phyloP scores from a whole-genome alignment of 2,113 vertebrate species.

The Chaetodon trifascialis region DNA sequence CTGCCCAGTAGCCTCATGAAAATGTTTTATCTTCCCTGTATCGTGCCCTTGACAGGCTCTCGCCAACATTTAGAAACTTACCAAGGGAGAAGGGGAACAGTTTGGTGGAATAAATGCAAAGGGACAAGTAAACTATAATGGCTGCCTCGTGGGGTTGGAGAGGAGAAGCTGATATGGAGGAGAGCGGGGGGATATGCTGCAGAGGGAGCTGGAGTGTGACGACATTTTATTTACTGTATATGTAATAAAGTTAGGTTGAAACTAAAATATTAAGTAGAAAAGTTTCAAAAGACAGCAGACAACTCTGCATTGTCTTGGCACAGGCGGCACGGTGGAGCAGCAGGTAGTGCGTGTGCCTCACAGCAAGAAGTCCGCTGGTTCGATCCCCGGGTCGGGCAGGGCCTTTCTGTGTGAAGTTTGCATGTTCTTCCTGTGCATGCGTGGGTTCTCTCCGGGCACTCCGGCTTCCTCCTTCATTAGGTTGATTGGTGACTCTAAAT shows the following conservation, averaged over 20 bases:
- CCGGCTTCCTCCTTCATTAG: too few species aligned
- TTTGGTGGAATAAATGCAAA: constrained; percentile 20
- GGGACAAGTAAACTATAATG: constrained; percentile 28
- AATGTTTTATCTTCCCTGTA: constrained; percentile 50
- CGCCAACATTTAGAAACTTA: constrained; percentile 25
- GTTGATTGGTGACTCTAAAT: too few species aligned
- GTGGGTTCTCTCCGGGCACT: too few species aligned
- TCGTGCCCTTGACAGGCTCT: constrained; percentile 44
- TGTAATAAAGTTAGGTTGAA: neutral
- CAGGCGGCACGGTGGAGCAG: too few species aligned
- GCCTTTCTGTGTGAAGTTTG: too few species aligned
- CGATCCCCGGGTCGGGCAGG: too few species aligned
- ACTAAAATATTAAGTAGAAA: neutral
- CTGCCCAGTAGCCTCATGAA: constrained; percentile 41
- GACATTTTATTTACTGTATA: constrained; percentile 29
- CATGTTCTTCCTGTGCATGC: too few species aligned
- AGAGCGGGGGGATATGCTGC: neutral
- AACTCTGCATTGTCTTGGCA: neutral
- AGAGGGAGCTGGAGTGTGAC: neutral
- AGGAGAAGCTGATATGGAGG: neutral
- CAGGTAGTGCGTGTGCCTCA: too few species aligned
- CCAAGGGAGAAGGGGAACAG: constrained; percentile 10
- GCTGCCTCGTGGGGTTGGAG: constrained; percentile 10
- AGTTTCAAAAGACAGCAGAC: neutral
- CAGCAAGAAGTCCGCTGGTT: too few species aligned